phyloP scores from a whole-genome alignment of 2,113 vertebrate genomes.

The Orcinus orca region DNA sequence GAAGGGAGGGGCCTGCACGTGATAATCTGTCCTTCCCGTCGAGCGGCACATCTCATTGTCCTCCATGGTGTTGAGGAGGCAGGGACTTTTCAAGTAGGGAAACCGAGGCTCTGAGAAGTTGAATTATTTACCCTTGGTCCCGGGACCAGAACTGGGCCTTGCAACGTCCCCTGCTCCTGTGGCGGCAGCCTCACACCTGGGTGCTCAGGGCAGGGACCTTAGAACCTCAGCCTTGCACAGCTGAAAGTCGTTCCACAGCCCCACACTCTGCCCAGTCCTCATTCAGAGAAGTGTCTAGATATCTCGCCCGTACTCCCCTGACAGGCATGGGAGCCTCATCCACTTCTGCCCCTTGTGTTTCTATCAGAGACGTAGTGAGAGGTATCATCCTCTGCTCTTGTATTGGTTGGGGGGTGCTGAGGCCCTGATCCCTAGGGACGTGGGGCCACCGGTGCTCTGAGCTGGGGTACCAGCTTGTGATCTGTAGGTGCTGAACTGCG shows the following conservation, averaged over 20 bases:
- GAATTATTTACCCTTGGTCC: too few species aligned
- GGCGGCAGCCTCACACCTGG: not conserved
- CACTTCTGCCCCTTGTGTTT: not conserved
- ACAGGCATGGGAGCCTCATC: not conserved
- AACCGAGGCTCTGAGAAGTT: not conserved
- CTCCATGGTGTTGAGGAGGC: not conserved
- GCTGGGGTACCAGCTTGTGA: not conserved
- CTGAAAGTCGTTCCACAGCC: not conserved
- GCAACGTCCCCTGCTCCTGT: rapidly evolving
- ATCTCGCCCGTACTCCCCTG: not conserved
- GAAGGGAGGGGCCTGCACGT: not conserved
- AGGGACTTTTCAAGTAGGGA: not conserved
- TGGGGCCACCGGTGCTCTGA: not conserved
- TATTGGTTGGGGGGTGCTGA: not conserved
- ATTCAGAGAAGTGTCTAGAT: not conserved
- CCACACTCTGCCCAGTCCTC: not conserved
- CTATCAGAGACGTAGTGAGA: not conserved
- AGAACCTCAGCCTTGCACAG: not conserved
- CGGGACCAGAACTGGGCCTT: not conserved
- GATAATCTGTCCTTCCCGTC: not conserved
- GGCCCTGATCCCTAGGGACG: too few species aligned
- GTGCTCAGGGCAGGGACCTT: not conserved
- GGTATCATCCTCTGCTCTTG: not conserved
- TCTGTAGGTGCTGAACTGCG: not conserved
- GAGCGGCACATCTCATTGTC: not conserved